Conservation (phyloP, 2,888 invertebrate species). For the Tenthredo livida region DNA sequence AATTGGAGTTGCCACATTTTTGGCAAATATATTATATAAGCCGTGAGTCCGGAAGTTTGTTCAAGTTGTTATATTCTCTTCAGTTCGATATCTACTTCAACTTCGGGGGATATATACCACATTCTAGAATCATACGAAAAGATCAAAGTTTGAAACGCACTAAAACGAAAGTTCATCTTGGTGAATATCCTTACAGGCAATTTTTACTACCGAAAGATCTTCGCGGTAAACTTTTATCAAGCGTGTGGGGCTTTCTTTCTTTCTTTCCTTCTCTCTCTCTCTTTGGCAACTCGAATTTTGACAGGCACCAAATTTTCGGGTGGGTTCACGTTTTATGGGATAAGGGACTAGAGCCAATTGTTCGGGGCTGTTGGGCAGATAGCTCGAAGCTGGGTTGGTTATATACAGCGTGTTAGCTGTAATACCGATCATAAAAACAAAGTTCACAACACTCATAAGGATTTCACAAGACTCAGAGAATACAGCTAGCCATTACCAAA, state of each 20-base stretch:
- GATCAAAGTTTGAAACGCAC: constrained; percentile 13
- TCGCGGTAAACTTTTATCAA: constrained; percentile 1
- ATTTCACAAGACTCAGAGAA: neutral
- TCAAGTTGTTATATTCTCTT: neutral
- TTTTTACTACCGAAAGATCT: neutral
- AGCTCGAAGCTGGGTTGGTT: too few species aligned
- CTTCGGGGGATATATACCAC: neutral
- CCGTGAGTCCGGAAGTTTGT: neutral
- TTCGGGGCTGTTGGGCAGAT: neutral
- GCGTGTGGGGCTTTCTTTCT: neutral
- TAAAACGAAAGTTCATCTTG: neutral
- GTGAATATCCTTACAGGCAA: neutral
- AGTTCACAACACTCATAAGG: neutral
- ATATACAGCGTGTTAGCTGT: neutral
- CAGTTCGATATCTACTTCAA: neutral
- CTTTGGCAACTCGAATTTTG: neutral
- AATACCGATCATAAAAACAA: neutral
- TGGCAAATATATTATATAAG: neutral
- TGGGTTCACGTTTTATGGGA: constrained; percentile 30
- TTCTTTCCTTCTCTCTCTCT: neutral
- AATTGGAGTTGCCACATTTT: constrained; percentile 23
- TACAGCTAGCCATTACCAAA: neutral
- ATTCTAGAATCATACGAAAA: neutral
- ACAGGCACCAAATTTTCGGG: neutral
- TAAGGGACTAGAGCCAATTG: constrained; percentile 14